Evolutionary conservation across 1,140 invertebrate species (phyloP).

Genomic region (Ips typographus): DNA sequence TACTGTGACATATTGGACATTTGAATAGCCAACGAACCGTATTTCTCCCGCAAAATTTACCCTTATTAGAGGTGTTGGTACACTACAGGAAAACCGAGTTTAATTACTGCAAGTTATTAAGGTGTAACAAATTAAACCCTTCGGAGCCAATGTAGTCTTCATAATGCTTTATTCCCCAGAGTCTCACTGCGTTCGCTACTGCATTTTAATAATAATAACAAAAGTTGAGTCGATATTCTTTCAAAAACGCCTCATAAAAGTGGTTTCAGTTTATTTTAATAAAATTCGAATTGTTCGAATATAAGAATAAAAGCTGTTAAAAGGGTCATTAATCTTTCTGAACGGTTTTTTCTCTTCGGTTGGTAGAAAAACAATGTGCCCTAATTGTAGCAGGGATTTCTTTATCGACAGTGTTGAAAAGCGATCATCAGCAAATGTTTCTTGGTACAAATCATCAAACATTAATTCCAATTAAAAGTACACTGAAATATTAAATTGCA

Average conservation of each 20-base stretch:
- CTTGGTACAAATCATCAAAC: background rate
- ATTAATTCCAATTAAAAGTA: background rate
- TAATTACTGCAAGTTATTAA: too few species aligned
- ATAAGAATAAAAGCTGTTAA: slow-evolving; percentile 1
- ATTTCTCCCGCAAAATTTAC: background rate
- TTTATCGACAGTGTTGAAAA: background rate
- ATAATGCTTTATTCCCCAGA: too few species aligned
- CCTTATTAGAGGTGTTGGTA: too few species aligned
- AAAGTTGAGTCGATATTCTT: too few species aligned
- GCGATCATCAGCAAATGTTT: background rate
- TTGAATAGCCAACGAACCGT: slow-evolving; percentile 16
- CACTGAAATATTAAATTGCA: too few species aligned
- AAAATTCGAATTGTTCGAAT: background rate
- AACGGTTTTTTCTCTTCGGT: slow-evolving; percentile 1
- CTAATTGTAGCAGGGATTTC: slow-evolving; percentile 4
- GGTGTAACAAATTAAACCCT: too few species aligned
- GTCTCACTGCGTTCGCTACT: too few species aligned
- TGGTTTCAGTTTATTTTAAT: too few species aligned
- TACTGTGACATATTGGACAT: slow-evolving; percentile 16
- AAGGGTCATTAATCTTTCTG: slow-evolving; percentile 2
- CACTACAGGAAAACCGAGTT: too few species aligned
- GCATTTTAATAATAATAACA: too few species aligned
- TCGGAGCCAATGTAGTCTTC: too few species aligned
- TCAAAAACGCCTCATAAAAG: too few species aligned
- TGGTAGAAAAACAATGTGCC: slow-evolving; percentile 2